Evolutionary conservation across 2,113 vertebrate genomes (phyloP).

Genomic region (Microcebus tavaratra): DNA sequence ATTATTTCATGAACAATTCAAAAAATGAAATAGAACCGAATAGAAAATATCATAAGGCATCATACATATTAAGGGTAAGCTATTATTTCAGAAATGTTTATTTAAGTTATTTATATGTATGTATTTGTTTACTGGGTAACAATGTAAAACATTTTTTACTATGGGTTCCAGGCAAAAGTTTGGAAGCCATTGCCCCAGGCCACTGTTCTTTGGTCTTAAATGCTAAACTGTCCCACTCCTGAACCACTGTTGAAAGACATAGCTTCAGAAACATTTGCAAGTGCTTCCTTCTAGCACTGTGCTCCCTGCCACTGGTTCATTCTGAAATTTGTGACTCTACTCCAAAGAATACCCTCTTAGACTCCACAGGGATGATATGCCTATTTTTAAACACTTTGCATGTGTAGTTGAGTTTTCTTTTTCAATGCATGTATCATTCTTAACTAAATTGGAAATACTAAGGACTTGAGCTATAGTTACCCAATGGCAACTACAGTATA

Average conservation of each 20-base stretch:
- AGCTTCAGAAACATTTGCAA: conserved; percentile 3
- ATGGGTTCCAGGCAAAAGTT: not conserved
- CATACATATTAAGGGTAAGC: not conserved
- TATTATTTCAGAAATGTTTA: conserved; percentile 41
- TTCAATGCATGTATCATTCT: not conserved
- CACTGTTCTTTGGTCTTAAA: not conserved
- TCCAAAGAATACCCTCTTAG: conserved; percentile 17
- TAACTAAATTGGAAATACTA: conserved; percentile 43
- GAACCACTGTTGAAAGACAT: not conserved
- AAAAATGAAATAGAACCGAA: conserved; percentile 30
- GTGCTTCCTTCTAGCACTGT: not conserved
- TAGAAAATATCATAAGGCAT: not conserved
- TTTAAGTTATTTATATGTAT: not conserved
- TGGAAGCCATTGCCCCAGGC: not conserved
- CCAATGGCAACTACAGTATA: not conserved
- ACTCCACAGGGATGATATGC: not conserved
- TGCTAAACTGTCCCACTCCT: not conserved
- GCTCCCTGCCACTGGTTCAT: not conserved
- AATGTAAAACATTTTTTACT: conserved; percentile 17
- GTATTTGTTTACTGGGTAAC: not conserved
- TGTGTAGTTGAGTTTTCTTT: not conserved
- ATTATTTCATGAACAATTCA: conserved; percentile 21
- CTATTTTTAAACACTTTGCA: conserved; percentile 18
- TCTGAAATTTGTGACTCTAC: not conserved
- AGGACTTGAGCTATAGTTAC: not conserved